Base-by-base conservation (phyloP, 2,113 vertebrate genomes). In the Zeus faber region DNA sequence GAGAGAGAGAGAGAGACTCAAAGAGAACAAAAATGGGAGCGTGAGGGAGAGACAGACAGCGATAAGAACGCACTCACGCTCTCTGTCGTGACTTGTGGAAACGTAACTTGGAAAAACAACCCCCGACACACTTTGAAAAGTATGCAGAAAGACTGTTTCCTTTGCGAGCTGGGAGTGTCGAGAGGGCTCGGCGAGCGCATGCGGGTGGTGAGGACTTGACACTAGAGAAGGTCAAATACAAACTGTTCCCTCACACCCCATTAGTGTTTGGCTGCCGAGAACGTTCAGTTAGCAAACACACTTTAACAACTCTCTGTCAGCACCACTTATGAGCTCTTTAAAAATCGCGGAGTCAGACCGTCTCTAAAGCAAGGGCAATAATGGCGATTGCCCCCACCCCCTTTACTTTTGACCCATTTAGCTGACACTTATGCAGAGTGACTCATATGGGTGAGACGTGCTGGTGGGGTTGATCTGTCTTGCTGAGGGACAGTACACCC, bases 41-140 rank as follows among this genome's bases (percentile, higher is more conserved):
- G 26, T 37, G 43, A 48, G 41, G 21, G 44, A 56, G 21, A 24
- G 22, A 50, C 10, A 5, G 22, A 50, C 10, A 5, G 8, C 45
- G 57, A 67, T 18, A 39, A 27, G 23, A 54, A 52, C 61, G 51
- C 4, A 59, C 71, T n/a, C n/a, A n/a, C n/a, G 51, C 68, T 56
- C 45, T 46, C 64, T 65, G 68, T 81, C 43, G 27, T 43, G 62
- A 76, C 74, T 70, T 67, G 76, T 26, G 58, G 79, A 58, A 78
- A 80, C n/a, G 54, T 17, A 63, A 62, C 9, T 54, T 58, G 66
- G 68, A 65, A 33, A 60, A 77, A 76, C 64, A 46, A 48, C 61
- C 65, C 68, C 40, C 62, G 65, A 65, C 27, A 60, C 2, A 13
- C 9, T 25, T 54, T 14, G 20, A 26, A 22, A 25, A 21, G 18